Evolutionary conservation across 2,113 vertebrate genomes (phyloP).

Genomic region (Ammospiza nelsoni): DNA sequence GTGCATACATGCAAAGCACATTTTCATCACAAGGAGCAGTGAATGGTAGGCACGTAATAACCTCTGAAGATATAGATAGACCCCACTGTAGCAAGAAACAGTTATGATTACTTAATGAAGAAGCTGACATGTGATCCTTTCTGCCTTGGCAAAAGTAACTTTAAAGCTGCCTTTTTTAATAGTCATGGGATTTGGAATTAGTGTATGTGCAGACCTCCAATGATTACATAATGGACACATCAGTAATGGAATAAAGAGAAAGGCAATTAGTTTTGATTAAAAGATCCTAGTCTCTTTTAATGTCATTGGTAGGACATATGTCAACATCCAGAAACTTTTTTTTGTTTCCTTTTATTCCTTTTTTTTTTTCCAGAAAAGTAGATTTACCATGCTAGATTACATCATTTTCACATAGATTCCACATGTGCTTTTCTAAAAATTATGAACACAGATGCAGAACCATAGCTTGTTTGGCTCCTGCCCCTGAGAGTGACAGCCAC

Average conservation of each 20-base stretch:
- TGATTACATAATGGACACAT: neutral
- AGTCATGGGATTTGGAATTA: neutral
- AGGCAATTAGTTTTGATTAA: conserved; percentile 36
- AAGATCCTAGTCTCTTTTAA: conserved; percentile 5
- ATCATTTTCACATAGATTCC: conserved; percentile 33
- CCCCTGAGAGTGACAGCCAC: conserved; percentile 1
- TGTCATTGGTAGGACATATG: neutral
- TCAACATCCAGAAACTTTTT: neutral
- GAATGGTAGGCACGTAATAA: neutral
- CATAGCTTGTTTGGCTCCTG: conserved; percentile 3
- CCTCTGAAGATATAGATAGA: neutral
- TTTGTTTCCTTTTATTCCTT: neutral
- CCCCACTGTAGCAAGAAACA: neutral
- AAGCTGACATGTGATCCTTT: neutral
- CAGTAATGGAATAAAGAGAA: conserved; percentile 7
- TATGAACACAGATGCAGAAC: conserved; percentile 45
- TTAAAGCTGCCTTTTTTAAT: neutral
- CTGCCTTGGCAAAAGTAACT: neutral
- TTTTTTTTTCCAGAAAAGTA: neutral
- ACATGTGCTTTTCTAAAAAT: conserved; percentile 32
- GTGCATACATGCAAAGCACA: neutral
- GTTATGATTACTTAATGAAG: neutral
- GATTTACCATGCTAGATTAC: neutral
- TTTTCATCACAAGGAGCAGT: neutral
- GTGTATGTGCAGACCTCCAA: neutral